Evolutionary conservation across 2,113 vertebrate genomes (phyloP), one percentile per base, ranked within the genome.

Genomic region (Gasterosteus nipponicus): DNA sequence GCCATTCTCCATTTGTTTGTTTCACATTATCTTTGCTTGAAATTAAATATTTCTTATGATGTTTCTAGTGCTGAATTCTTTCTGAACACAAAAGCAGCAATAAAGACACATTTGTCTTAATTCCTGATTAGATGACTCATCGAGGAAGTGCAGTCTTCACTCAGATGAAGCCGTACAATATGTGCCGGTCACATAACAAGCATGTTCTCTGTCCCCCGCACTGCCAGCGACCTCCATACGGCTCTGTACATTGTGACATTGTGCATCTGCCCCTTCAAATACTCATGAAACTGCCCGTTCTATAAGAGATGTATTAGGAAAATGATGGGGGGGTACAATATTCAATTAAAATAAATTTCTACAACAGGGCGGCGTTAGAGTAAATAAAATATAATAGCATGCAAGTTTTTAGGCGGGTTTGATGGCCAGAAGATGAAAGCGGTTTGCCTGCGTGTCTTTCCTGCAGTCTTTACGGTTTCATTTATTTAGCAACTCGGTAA

Each of bases 191-290:
- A 68, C 51, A 78, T 70, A 54, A 68, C 0, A 19, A 77, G 26
- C 70, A 49, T 82, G 87, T 85, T 84, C 87, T 86, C 76, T 69
- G 84, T 70, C 71, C 64, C 74, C 75, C 9, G 2, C 49, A 79
- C 69, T 60, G 54, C 72, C 69, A 59, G 53, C 18, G 8, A 77
- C 83, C 65, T 86, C 70, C 53, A 80, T 73, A 81, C 2, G 3
- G 85, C 82, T 62, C 70, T 70, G 54, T 57, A 66, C 53, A 72
- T 56, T 70, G 31, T 78, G 71, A 90, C 77, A 75, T 41, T 73
- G 63, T 75, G 78, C 73, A 85, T 87, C 65, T 78, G 76, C 58
- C 66, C 69, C 15, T 29, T 83, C 67, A 59, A 63, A 72, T 63
- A 70, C 53, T 63, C 49, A 70, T 58, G 22, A 77, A 74, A 68